These are phyloP conservation scores for Luidia sarsii DNA, from an alignment of 53 echinoderm and acorn worm species.

Conservation along the genomic window DNA sequence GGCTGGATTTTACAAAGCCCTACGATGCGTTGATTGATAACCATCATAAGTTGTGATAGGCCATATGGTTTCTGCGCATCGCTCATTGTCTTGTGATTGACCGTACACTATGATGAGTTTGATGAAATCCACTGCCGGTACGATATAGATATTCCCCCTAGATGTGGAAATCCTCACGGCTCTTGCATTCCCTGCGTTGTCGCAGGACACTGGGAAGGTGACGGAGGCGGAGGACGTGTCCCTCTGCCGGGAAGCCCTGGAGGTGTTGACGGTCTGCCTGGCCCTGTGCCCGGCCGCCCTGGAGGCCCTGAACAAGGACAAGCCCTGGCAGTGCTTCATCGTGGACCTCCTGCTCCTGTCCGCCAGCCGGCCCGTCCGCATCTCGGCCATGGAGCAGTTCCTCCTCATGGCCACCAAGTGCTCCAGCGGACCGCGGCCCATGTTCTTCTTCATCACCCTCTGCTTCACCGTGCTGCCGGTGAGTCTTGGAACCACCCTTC, in stretches of 20 bases:
- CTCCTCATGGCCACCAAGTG: constrained; percentile 97
- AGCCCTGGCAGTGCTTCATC: constrained; percentile 96
- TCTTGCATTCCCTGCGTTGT: not conserved
- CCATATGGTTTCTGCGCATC: too few species aligned
- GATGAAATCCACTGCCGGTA: too few species aligned
- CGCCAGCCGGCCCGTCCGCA: constrained; percentile 85
- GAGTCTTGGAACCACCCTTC: too few species aligned
- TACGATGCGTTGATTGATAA: too few species aligned
- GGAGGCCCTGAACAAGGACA: constrained; percentile 97
- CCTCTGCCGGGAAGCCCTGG: constrained; percentile 88
- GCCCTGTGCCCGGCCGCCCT: constrained; percentile 94
- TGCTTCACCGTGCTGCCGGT: constrained; percentile 96
- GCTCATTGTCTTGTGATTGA: too few species aligned
- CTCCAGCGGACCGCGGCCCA: constrained; percentile 76
- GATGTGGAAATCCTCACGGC: too few species aligned
- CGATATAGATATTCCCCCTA: too few species aligned
- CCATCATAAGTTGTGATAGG: too few species aligned
- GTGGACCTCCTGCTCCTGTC: constrained; percentile 88
- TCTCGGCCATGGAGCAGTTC: constrained; percentile 92
- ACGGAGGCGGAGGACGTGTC: constrained; percentile 84
- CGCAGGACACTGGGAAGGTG: constrained; percentile 68
- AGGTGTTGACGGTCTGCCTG: constrained; percentile 87
- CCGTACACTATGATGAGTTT: too few species aligned
- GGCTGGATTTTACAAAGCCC: too few species aligned
- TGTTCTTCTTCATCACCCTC: constrained; percentile 92